phyloP scores from a whole-genome alignment of 2,888 invertebrate genomes.

The Macrosiphum euphorbiae region DNA sequence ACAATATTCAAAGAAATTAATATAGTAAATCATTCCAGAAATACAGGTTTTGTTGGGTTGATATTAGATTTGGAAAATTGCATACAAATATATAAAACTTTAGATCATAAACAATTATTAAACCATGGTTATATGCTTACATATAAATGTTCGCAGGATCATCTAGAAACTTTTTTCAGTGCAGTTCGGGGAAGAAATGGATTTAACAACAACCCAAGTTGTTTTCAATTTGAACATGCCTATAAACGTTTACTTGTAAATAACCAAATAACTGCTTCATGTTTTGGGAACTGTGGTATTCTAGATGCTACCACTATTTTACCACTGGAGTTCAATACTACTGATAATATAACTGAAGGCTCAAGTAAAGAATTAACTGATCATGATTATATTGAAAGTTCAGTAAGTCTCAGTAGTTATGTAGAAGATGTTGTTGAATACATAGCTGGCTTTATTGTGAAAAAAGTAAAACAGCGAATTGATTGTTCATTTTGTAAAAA shows the following conservation, averaged over 20 bases:
- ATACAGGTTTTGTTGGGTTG: background rate
- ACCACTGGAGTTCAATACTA: conserved; percentile 3
- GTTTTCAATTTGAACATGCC: conserved; percentile 33
- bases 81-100: background rate
- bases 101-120: background rate
- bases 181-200: background rate
- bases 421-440: conserved; percentile 23
- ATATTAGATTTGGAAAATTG: background rate
- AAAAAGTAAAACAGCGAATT: no score
- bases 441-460: background rate
- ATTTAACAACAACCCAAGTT: background rate
- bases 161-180: background rate
- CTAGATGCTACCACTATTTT: conserved; percentile 12
- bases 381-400: conserved; percentile 15
- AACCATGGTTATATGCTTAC: background rate
- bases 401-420: conserved; percentile 6
- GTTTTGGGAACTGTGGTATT: conserved; percentile 10
- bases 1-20: background rate
- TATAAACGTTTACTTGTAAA: conserved; percentile 28
- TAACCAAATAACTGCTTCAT: background rate
- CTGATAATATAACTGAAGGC: background rate
- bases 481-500: no score
- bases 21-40: background rate
- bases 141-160: background rate
- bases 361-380: conserved; percentile 22